phyloP scores from a whole-genome alignment of 2,797 vertebrate genomes.

The Eleutherodactylus coqui region DNA sequence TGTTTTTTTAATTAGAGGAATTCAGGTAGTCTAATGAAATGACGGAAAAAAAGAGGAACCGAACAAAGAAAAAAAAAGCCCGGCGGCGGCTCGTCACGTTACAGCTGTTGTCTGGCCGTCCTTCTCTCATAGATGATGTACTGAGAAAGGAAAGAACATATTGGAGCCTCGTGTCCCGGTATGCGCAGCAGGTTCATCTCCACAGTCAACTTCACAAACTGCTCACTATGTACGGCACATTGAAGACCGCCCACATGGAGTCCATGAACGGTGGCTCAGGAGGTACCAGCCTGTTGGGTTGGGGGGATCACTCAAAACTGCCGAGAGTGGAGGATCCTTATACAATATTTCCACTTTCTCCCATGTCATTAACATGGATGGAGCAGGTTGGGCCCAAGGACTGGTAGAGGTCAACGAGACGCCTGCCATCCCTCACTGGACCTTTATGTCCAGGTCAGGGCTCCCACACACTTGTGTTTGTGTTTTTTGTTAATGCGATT shows the following conservation, averaged over 20 bases:
- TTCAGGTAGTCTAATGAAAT: constrained; percentile 79
- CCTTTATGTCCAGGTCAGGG: no score
- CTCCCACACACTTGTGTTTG: no score
- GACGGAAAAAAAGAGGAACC: constrained; percentile 69
- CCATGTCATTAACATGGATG: neutral
- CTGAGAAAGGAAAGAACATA: constrained; percentile 31
- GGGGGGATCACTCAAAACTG: neutral
- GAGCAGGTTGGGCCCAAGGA: no score
- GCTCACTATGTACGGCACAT: neutral
- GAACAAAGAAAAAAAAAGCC: constrained; percentile 69
- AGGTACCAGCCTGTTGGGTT: neutral
- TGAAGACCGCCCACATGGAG: neutral
- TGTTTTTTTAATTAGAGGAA: constrained; percentile 77
- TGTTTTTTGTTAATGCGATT: no score
- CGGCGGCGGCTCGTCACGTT: constrained; percentile 67
- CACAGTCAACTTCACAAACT: constrained; percentile 18
- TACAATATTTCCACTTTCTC: neutral
- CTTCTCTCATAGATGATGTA: constrained; percentile 51
- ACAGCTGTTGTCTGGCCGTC: constrained; percentile 77
- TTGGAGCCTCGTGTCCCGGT: neutral
- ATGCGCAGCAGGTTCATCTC: neutral
- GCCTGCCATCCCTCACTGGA: no score
- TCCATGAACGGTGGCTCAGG: neutral
- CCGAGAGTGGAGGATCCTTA: neutral
- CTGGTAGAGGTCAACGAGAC: no score